Percentiles rank a stretch among this genome's conserved stretches.
phyloP scores from a whole-genome alignment of 2,888 invertebrate genomes.

The Sarcophaga caerulescens region DNA sequence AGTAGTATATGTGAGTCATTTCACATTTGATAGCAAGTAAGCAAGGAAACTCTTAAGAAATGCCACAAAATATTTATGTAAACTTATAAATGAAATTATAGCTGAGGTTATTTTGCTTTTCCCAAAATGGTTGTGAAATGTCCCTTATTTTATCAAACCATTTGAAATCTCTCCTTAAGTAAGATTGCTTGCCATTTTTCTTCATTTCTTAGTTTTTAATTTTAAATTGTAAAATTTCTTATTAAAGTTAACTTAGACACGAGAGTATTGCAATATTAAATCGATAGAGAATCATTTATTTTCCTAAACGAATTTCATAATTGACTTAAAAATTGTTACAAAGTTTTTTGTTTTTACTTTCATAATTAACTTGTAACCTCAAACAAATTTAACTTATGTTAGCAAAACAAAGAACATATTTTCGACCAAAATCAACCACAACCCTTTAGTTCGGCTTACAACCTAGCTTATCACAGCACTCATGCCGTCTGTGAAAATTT shows the following conservation, averaged over 20 bases:
- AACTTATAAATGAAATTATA: too few relatives aligned
- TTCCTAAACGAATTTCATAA: neutral
- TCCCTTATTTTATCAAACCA: constrained; percentile 3
- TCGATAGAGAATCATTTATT: neutral
- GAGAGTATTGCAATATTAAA: neutral
- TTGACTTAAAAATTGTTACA: neutral
- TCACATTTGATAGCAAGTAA: too few relatives aligned
- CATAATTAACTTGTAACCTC: neutral
- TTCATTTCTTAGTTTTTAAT: constrained; percentile 5
- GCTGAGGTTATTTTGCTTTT: too few relatives aligned
- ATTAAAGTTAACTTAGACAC: constrained; percentile 4
- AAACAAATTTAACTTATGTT: too few relatives aligned
- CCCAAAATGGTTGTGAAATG: too few relatives aligned
- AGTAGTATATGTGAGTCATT: neutral
- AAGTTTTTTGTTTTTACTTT: neutral
- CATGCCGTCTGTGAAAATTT: too few relatives aligned
- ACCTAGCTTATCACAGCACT: too few relatives aligned
- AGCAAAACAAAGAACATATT: too few relatives aligned
- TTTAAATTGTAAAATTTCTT: neutral
- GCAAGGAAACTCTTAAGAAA: too few relatives aligned
- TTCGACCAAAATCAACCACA: too few relatives aligned
- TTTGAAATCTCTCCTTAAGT: neutral
- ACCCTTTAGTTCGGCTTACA: too few relatives aligned
- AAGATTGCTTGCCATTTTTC: neutral
- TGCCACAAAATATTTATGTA: too few relatives aligned